Conservation (phyloP, 2,113 vertebrate genomes). For the Pogonocichla stellata region DNA sequence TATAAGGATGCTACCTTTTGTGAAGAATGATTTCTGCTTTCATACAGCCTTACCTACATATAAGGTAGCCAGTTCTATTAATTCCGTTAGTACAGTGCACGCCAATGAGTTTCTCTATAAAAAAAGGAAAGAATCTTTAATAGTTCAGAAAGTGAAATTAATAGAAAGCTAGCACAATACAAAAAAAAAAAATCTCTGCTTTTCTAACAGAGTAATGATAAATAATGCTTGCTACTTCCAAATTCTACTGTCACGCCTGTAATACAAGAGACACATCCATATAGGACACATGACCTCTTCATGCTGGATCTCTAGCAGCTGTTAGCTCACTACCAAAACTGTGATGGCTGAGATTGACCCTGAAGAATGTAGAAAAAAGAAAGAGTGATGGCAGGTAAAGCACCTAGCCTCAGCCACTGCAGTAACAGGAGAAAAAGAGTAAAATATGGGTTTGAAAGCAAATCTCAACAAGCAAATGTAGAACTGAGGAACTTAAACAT, state of each 20-base stretch:
- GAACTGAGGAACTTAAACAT: not conserved
- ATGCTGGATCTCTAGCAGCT: not conserved
- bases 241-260: not conserved
- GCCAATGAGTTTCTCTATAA: constrained; percentile 72
- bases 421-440: not conserved
- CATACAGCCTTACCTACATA: constrained; percentile 71
- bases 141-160: not conserved
- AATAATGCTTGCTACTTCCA: not conserved
- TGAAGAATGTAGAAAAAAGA: not conserved
- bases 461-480: not conserved
- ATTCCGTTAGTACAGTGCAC: constrained; percentile 77
- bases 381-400: not conserved
- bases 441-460: not conserved
- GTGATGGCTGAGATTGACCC: not conserved
- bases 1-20: not conserved
- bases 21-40: constrained; percentile 1
- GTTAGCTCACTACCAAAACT: not conserved
- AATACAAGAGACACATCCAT: not conserved
- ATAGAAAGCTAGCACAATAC: not conserved
- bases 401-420: not conserved
- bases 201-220: not conserved
- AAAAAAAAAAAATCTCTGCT: not conserved
- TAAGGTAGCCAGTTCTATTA: constrained; percentile 77
- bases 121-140: constrained; percentile 37
- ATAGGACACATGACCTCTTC: not conserved